Conservation (phyloP, 2,113 vertebrate genomes). For the Rhodinocichla rosea region DNA sequence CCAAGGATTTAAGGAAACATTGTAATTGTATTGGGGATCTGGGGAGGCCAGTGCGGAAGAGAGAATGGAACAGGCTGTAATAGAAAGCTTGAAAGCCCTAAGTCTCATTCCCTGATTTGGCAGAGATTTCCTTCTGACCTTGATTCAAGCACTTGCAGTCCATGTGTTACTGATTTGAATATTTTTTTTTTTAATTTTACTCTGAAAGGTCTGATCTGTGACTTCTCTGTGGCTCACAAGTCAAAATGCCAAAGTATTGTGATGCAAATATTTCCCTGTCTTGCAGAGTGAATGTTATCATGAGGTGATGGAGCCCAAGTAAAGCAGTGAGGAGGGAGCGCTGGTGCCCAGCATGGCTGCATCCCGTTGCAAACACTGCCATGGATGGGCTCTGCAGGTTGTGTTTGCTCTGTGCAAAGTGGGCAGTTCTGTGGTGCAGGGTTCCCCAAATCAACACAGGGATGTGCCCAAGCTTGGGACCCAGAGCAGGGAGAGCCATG, state of each 20-base stretch:
- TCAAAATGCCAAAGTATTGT: background rate
- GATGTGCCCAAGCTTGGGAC: background rate
- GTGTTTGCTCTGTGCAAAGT: background rate
- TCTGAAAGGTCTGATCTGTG: background rate
- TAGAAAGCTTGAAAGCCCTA: background rate
- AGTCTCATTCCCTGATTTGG: background rate
- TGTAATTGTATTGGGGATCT: background rate
- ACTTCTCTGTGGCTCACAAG: background rate
- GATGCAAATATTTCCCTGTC: background rate
- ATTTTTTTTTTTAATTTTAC: background rate
- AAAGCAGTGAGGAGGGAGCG: background rate
- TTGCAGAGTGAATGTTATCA: background rate
- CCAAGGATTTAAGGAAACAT: background rate
- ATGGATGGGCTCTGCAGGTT: background rate
- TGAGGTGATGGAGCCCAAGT: background rate
- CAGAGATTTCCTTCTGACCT: background rate
- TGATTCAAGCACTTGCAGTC: background rate
- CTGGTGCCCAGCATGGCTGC: background rate
- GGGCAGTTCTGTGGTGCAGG: background rate
- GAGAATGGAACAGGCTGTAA: background rate
- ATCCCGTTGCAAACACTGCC: background rate
- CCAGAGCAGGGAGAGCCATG: background rate
- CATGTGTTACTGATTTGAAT: background rate
- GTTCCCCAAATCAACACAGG: background rate
- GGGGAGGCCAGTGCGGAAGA: accelerated